A percentile compares a stretch with the other conserved stretches of the same genome.
Conservation (phyloP, 2,797 vertebrate species). For the Pterois miles region DNA sequence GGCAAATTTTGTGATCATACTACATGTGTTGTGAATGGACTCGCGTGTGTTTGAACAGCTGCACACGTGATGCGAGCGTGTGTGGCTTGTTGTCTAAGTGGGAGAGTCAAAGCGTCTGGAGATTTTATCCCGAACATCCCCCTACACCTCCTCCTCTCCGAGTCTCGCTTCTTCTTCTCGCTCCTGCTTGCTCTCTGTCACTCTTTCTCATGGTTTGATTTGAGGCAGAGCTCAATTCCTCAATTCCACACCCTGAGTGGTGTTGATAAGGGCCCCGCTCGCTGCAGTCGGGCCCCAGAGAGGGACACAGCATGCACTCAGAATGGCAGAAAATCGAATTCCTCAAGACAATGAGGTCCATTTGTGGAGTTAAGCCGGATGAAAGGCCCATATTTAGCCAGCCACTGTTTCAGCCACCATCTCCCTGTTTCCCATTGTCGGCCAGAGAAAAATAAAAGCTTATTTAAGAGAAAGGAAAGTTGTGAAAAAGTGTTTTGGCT, state of each 20-base stretch:
- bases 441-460: constrained; percentile 59
- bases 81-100: constrained; percentile 50
- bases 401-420: constrained; percentile 59
- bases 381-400: constrained; percentile 80
- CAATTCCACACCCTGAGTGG: constrained; percentile 82
- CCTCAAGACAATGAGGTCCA: constrained; percentile 85
- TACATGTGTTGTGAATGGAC: constrained; percentile 11
- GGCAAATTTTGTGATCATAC: constrained; percentile 37
- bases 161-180: constrained; percentile 1
- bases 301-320: constrained; percentile 67
- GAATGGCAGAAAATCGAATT: constrained; percentile 84
- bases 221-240: constrained; percentile 79
- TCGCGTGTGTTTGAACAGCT: constrained; percentile 34
- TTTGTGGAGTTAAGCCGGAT: constrained; percentile 83
- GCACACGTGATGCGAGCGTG: constrained; percentile 10
- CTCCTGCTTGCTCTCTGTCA: constrained; percentile 14
- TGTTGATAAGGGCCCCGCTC: constrained; percentile 80
- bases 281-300: constrained; percentile 74
- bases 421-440: constrained; percentile 60
- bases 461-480: constrained; percentile 62
- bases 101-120: constrained; percentile 54
- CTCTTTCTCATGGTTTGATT: constrained; percentile 74
- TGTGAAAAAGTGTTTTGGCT: constrained; percentile 47
- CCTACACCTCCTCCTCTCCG: not conserved
- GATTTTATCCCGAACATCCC: constrained; percentile 38